Conservation (phyloP, 2,113 vertebrate species). For the Atrichornis clamosus region DNA sequence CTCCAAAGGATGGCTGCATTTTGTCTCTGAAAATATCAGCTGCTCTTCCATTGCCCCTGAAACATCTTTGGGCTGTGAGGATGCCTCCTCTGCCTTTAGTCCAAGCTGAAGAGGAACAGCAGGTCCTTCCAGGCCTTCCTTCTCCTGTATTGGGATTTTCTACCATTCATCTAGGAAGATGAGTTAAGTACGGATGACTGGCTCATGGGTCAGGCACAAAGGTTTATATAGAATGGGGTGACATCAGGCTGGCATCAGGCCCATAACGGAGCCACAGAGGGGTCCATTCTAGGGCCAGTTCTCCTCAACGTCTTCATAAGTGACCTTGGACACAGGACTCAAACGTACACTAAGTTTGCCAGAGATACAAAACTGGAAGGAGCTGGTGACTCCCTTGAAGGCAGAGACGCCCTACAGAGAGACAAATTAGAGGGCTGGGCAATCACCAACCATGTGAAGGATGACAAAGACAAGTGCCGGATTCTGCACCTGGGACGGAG, state of each 20-base stretch:
- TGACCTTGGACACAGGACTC: neutral
- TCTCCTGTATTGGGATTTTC: neutral
- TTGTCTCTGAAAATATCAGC: neutral
- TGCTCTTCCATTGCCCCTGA: neutral
- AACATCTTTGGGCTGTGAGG: neutral
- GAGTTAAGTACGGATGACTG: neutral
- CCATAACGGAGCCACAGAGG: neutral
- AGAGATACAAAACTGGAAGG: neutral
- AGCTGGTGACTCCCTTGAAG: neutral
- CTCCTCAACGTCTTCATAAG: neutral
- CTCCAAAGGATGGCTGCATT: neutral
- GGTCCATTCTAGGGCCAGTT: neutral
- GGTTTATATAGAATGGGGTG: neutral
- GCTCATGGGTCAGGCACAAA: neutral
- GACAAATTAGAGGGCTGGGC: neutral
- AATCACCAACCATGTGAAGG: neutral
- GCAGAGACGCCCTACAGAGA: neutral
- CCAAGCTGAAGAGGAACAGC: neutral
- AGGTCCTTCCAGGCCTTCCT: neutral
- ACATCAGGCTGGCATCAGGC: rapidly evolving
- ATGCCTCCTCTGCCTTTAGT: neutral
- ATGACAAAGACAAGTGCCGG: neutral
- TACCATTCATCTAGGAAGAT: neutral
- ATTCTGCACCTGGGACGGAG: neutral
- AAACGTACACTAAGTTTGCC: neutral